A percentile compares a stretch with the other conserved stretches of the same genome.
phyloP scores from a whole-genome alignment of 2,797 vertebrate genomes.

The Perodicticus potto region DNA sequence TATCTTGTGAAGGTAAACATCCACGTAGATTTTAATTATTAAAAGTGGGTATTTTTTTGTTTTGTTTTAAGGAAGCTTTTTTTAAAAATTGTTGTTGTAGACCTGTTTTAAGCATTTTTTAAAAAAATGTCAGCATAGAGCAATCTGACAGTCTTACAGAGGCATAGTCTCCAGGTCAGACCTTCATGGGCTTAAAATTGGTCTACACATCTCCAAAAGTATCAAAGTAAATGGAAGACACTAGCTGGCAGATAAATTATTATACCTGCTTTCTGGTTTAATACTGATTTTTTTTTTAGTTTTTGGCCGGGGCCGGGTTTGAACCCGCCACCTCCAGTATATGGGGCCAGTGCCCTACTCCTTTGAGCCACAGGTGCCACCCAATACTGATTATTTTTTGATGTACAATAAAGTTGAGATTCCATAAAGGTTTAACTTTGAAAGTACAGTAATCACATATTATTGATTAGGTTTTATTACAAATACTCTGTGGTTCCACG shows the following conservation, averaged over 20 bases:
- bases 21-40: background rate
- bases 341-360: no score
- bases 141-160: background rate
- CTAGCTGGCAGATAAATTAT: background rate
- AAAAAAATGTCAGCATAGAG: background rate
- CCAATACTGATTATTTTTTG: background rate
- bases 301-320: no score
- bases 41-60: background rate
- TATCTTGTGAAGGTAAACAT: background rate
- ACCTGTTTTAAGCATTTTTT: constrained; percentile 7
- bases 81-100: background rate
- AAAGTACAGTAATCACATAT: background rate
- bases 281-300: background rate
- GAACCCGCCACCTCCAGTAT: no score
- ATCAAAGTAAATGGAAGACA: background rate
- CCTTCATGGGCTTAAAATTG: background rate
- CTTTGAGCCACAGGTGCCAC: no score
- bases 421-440: background rate
- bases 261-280: background rate
- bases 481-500: background rate
- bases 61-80: constrained; percentile 19
- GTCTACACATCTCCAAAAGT: background rate
- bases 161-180: background rate
- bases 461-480: constrained; percentile 2
- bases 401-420: background rate